These are phyloP conservation scores for Okapia johnstoni DNA, from an alignment of 2,113 vertebrate genomes.

Conservation along the genomic window DNA sequence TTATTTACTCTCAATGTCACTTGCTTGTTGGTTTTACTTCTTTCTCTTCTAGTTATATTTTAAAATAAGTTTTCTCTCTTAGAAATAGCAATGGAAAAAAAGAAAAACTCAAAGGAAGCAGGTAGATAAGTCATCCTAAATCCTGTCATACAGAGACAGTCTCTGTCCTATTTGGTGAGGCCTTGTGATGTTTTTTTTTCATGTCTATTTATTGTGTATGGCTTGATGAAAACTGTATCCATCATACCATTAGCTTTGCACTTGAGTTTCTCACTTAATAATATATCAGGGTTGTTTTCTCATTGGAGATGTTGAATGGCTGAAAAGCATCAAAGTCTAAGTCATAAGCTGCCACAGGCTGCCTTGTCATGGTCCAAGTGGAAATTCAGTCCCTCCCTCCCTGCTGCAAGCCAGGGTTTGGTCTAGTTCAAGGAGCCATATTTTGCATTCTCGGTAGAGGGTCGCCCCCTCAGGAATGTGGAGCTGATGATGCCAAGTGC, in stretches of 20 bases:
- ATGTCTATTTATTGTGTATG: background rate
- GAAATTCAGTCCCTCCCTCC: background rate
- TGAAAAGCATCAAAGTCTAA: background rate
- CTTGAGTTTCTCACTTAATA: slow-evolving; percentile 2
- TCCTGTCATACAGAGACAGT: background rate
- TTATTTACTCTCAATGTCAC: background rate
- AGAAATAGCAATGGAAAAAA: slow-evolving; percentile 28
- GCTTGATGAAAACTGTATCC: background rate
- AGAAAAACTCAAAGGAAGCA: slow-evolving; percentile 8
- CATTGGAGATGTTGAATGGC: background rate
- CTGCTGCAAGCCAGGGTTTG: background rate
- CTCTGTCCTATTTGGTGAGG: background rate
- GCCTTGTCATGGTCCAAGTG: background rate
- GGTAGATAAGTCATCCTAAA: background rate
- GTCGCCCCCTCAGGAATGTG: slow-evolving; percentile 23
- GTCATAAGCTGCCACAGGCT: background rate
- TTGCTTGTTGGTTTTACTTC: background rate
- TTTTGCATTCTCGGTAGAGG: background rate
- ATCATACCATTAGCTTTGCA: background rate
- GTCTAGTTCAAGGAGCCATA: background rate
- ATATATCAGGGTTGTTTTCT: background rate
- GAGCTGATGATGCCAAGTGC: background rate
- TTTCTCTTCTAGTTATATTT: background rate
- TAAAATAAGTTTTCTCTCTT: slow-evolving; percentile 9
- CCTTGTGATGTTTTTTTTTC: background rate